Conservation (phyloP, 2,888 invertebrate genomes). For the Tenthredo mesomela region DNA sequence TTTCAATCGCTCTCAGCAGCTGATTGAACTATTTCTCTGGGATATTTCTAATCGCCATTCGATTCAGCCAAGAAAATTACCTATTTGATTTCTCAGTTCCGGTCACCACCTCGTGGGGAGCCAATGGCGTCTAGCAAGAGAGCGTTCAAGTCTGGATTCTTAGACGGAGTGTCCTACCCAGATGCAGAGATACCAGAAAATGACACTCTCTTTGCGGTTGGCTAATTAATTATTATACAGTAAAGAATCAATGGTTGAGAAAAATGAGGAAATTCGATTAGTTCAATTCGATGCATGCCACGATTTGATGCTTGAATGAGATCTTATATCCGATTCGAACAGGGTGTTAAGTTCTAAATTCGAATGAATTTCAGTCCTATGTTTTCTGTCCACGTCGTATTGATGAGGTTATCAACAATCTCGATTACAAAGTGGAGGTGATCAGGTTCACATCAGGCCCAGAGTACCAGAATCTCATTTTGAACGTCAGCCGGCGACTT, state of each 20-base stretch:
- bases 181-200: constrained; percentile 74
- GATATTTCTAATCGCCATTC: background rate
- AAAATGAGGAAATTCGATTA: background rate
- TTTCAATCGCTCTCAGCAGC: no score
- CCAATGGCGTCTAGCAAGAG: constrained; percentile 81
- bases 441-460: constrained; percentile 76
- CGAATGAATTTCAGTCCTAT: background rate
- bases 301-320: background rate
- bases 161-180: constrained; percentile 78
- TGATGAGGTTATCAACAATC: constrained; percentile 78
- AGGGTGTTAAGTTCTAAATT: background rate
- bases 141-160: constrained; percentile 85
- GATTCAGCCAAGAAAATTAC: background rate
- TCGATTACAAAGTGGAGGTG: constrained; percentile 72
- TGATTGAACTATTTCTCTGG: background rate
- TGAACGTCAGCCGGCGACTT: constrained; percentile 82
- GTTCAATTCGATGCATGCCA: background rate
- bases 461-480: constrained; percentile 78
- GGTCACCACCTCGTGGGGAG: constrained; percentile 81
- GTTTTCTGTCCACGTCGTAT: constrained; percentile 82
- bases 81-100: constrained; percentile 81
- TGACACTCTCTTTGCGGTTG: constrained; percentile 79
- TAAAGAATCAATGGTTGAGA: background rate
- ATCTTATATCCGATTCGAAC: background rate
- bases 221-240: background rate